Conservation (phyloP, 2,113 vertebrate genomes). For the Tachysurus fulvidraco region DNA sequence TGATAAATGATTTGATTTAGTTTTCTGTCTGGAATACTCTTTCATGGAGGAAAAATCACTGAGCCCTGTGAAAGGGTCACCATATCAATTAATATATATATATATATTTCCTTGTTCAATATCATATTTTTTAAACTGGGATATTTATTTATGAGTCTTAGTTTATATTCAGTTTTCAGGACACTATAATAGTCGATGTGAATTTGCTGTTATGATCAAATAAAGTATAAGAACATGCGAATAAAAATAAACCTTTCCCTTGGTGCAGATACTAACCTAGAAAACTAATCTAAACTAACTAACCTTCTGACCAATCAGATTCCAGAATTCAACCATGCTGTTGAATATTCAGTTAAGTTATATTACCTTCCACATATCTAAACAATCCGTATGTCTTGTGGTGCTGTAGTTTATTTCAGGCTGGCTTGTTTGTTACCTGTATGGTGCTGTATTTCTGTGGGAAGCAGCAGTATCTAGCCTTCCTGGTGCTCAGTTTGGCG, state of each 20-base stretch:
- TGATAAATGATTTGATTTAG: too few species aligned
- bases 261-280: neutral
- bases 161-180: neutral
- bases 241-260: too few species aligned
- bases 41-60: neutral
- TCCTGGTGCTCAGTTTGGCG: constrained; percentile 83
- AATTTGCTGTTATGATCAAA: neutral
- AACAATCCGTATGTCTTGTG: neutral
- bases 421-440: constrained; percentile 72
- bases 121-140: neutral
- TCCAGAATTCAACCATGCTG: too few species aligned
- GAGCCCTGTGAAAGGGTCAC: neutral
- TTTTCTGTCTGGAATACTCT: neutral
- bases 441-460: constrained; percentile 68
- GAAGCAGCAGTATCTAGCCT: constrained; percentile 74
- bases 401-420: constrained; percentile 80
- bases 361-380: neutral
- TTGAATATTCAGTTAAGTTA: too few species aligned
- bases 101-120: too few species aligned
- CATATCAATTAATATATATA: neutral
- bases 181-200: neutral
- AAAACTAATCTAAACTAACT: neutral
- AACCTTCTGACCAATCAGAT: neutral
- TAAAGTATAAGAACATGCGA: neutral
- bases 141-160: neutral